These are phyloP conservation scores for Agrilus cyanescens DNA, from an alignment of 2,888 invertebrate species.

Conservation along the genomic window DNA sequence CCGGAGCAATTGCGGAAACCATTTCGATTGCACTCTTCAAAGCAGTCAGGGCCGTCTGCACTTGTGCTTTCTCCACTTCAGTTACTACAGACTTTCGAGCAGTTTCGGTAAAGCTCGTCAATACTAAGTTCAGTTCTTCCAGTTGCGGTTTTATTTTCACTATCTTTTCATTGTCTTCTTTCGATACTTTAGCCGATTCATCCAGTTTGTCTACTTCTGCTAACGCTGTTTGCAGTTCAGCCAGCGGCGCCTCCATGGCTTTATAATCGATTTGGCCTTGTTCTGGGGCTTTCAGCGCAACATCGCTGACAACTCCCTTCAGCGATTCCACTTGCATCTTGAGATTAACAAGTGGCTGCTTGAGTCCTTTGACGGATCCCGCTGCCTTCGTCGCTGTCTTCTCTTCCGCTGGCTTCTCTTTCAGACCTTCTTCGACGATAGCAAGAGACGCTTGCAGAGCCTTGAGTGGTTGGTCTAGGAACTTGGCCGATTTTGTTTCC, in stretches of 20 bases:
- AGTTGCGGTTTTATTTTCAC: constrained; percentile 4
- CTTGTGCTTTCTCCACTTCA: constrained; percentile 2
- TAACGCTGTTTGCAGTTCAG: background rate
- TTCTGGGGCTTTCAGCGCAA: too few species aligned
- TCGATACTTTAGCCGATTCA: background rate
- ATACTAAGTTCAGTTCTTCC: background rate
- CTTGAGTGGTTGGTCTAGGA: constrained; percentile 15
- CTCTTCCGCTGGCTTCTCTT: too few species aligned
- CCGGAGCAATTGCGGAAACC: background rate
- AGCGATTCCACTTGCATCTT: too few species aligned
- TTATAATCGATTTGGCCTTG: too few species aligned
- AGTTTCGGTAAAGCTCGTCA: background rate
- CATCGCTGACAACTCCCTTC: too few species aligned
- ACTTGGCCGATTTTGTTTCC: constrained; percentile 5
- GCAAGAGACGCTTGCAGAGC: constrained; percentile 12
- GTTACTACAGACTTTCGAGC: constrained; percentile 1
- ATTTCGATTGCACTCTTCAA: constrained; percentile 5
- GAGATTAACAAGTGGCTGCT: too few species aligned
- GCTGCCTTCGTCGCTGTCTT: too few species aligned
- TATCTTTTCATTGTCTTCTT: constrained; percentile 1
- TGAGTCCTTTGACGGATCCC: too few species aligned
- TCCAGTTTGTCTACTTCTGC: background rate
- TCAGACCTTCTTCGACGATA: background rate
- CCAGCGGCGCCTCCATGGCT: too few species aligned
- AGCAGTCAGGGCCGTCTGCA: constrained; percentile 5